A percentile compares a stretch with the other conserved stretches of the same genome.
Conservation (phyloP, 64 coral and sea anemone species). For the Hydrozoanthus tunicans region DNA sequence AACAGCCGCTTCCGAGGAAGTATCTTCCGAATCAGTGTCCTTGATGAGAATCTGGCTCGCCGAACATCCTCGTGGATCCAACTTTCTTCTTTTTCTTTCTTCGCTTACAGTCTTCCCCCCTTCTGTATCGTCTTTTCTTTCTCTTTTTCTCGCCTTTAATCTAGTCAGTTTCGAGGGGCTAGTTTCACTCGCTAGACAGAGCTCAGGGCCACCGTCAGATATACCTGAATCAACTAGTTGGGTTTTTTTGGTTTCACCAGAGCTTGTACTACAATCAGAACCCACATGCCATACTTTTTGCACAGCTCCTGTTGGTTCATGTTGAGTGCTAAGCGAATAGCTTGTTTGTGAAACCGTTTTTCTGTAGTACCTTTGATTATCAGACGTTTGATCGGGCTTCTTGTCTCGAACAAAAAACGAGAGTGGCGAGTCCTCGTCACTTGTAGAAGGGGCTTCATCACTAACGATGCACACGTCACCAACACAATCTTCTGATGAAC, state of each 20-base stretch:
- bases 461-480: conserved; percentile 25
- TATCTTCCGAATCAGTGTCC: conserved; percentile 64
- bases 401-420: neutral
- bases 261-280: conserved; percentile 23
- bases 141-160: neutral
- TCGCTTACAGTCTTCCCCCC: no score
- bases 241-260: neutral
- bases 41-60: conserved; percentile 37
- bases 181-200: neutral
- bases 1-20: conserved; percentile 46
- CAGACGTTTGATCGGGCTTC: neutral
- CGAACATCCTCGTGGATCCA: neutral
- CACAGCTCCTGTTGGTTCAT: neutral
- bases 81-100: neutral
- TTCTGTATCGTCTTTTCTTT: neutral
- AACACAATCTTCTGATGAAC: conserved; percentile 9
- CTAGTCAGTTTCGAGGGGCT: neutral
- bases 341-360: neutral
- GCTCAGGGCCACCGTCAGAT: conserved; percentile 17
- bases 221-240: neutral
- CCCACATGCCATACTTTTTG: neutral
- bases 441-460: conserved; percentile 12
- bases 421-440: conserved; percentile 21
- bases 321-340: neutral
- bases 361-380: neutral